A percentile compares a stretch with the other conserved stretches of the same genome.
Conservation (phyloP, 2,113 vertebrate species). For the Ceyx melanurus region DNA sequence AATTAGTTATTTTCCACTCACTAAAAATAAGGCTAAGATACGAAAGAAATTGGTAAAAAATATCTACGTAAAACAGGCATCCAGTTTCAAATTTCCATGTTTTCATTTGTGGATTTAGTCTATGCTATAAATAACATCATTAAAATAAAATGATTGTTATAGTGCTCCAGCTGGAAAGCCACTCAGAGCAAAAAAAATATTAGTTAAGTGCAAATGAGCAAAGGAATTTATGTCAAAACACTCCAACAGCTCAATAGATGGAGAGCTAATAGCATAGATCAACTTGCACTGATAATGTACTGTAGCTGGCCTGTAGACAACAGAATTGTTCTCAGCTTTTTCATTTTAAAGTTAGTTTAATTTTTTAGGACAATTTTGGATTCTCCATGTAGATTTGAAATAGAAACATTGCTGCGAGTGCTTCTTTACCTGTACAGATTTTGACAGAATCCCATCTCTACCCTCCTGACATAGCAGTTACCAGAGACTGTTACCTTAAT, state of each 20-base stretch:
- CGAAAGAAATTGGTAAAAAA: neutral
- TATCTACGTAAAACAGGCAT: neutral
- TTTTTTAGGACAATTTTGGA: neutral
- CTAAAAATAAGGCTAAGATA: neutral
- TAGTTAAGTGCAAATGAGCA: constrained; percentile 27
- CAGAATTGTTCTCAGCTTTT: neutral
- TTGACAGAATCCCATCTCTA: neutral
- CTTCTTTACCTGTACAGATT: neutral
- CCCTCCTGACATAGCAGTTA: neutral
- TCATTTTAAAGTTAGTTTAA: neutral
- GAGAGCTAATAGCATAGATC: constrained; percentile 21
- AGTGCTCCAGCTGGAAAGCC: neutral
- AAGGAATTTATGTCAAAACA: neutral
- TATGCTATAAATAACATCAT: constrained; percentile 10
- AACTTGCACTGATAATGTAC: neutral
- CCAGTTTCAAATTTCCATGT: neutral
- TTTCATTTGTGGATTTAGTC: neutral
- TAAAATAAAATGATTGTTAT: neutral
- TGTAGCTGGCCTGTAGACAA: neutral
- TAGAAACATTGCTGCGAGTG: neutral
- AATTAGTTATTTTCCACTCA: neutral
- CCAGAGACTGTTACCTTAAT: neutral
- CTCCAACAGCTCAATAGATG: neutral
- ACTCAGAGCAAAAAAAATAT: constrained; percentile 3
- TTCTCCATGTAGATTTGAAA: neutral